Base-by-base conservation (phyloP, 2,888 invertebrate species). In the Campoplex nolae region DNA sequence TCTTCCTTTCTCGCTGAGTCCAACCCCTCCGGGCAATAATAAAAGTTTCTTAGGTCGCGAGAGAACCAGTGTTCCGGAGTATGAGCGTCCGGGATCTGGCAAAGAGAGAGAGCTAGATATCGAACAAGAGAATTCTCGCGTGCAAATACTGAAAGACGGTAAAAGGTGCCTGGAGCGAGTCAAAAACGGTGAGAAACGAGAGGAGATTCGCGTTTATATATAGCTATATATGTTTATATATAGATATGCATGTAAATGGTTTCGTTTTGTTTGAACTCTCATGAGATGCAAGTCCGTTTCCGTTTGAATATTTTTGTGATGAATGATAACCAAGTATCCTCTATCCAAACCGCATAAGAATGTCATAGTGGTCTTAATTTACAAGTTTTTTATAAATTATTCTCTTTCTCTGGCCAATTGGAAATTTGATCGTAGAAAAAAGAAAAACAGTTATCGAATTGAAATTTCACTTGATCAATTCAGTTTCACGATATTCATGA, bases 131-230 rank as follows among this genome's bases (percentile, higher is more conserved):
- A 90, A 90, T 89, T 88, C 86, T 88, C 88, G 76, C 65, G 89
- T 89, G 90, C 91, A 92, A 91, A 92, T 91, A 91, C 89, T 87
- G 88, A 89, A 88, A 90, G 90, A 90, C 90, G 90, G 80, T 75
- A 83, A 89, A 88, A 87, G 89, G 83, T 88, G 90, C 88, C 89
- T 78, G 75, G 84, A 87, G 90, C 90, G 56, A 89, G 85, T 88
- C 87, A 81, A 89, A 85, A 83, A 78, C 80, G 73, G 83, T 45
- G 76, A 81, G 70, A 54, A 48, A 13, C 54, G 71, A 23, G 71
- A 48, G 68, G 76, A 71, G 54, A 76, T 71, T 83, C 67, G 58
- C 65, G 76, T 71, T 83, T 76, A 54, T 32, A 81, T 28, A 42
- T 58, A 56, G 1, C 35, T 38, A 58, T 38, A 58, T 38, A 65